A percentile compares a stretch with the other conserved stretches of the same genome.
Evolutionary conservation across 2,888 invertebrate genomes (phyloP).

Genomic region (Noctua fimbriata): DNA sequence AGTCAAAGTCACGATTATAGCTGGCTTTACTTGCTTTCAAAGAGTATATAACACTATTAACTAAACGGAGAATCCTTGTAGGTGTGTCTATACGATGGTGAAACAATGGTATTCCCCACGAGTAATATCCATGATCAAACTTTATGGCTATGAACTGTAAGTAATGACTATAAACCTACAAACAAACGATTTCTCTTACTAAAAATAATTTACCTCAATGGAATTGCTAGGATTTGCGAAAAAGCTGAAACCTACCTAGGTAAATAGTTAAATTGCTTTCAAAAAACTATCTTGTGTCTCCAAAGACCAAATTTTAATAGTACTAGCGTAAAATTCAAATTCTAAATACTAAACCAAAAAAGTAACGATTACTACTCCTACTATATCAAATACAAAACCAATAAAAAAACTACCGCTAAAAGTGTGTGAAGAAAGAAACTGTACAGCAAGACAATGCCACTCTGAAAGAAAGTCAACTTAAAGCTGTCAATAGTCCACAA

Average conservation of each 20-base stretch:
- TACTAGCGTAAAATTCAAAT: neutral
- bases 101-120: slow-evolving; percentile 44
- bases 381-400: neutral
- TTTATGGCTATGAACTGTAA: slow-evolving; percentile 33
- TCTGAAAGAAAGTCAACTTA: slow-evolving; percentile 27
- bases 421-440: neutral
- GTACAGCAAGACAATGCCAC: slow-evolving; percentile 11
- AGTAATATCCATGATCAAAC: slow-evolving; percentile 40
- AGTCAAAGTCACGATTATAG: neutral
- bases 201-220: neutral
- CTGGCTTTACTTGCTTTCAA: neutral
- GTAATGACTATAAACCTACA: slow-evolving; percentile 39
- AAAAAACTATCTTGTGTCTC: neutral
- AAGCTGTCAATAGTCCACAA: slow-evolving; percentile 66
- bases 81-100: slow-evolving; percentile 27
- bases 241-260: neutral
- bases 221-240: neutral
- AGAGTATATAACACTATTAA: slow-evolving; percentile 19
- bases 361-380: neutral
- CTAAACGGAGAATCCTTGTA: slow-evolving; percentile 11
- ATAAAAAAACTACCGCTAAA: neutral
- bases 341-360: neutral
- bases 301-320: neutral
- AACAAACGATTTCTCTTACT: slow-evolving; percentile 35
- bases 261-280: neutral